phyloP scores from a whole-genome alignment of 1,140 invertebrate species.

The Drosophila kurseongensis region DNA sequence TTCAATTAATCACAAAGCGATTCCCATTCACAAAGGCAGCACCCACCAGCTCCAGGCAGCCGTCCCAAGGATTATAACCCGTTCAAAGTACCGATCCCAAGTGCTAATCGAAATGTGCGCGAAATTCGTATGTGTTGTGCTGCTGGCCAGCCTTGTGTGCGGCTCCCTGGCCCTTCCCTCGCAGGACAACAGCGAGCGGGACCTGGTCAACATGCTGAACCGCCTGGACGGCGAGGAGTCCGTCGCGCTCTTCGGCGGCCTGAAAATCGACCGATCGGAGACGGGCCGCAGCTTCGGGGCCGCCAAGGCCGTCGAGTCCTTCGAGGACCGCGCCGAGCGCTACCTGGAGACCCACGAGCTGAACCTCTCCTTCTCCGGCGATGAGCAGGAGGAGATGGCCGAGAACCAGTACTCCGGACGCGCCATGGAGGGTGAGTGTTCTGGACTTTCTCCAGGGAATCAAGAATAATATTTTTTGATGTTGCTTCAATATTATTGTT shows the following conservation, averaged over 20 bases:
- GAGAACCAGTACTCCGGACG: conserved; percentile 76
- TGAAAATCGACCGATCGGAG: conserved; percentile 73
- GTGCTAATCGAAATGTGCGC: conserved; percentile 72
- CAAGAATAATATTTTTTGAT: background rate
- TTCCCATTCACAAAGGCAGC: conserved; percentile 80
- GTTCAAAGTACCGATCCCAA: conserved; percentile 27
- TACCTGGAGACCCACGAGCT: conserved; percentile 85
- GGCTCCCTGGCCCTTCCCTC: conserved; percentile 70
- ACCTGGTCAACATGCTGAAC: conserved; percentile 85
- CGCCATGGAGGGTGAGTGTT: conserved; percentile 79
- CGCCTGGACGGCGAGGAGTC: conserved; percentile 83
- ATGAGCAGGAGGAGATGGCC: conserved; percentile 72
- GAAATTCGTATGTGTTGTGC: conserved; percentile 83
- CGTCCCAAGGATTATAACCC: conserved; percentile 62
- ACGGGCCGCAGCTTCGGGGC: conserved; percentile 67
- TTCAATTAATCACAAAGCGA: conserved; percentile 84
- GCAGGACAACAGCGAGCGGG: conserved; percentile 82
- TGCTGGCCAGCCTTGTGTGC: conserved; percentile 79
- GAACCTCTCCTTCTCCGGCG: conserved; percentile 79
- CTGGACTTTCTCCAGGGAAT: background rate
- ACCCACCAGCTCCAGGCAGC: conserved; percentile 53
- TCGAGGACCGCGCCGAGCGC: conserved; percentile 84
- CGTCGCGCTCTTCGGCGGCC: conserved; percentile 83
- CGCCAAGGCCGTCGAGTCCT: conserved; percentile 71
- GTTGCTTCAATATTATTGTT: no score